These are phyloP conservation scores for Schmidtea mediterranea DNA, from an alignment of 1,140 invertebrate species.

Conservation along the genomic window DNA sequence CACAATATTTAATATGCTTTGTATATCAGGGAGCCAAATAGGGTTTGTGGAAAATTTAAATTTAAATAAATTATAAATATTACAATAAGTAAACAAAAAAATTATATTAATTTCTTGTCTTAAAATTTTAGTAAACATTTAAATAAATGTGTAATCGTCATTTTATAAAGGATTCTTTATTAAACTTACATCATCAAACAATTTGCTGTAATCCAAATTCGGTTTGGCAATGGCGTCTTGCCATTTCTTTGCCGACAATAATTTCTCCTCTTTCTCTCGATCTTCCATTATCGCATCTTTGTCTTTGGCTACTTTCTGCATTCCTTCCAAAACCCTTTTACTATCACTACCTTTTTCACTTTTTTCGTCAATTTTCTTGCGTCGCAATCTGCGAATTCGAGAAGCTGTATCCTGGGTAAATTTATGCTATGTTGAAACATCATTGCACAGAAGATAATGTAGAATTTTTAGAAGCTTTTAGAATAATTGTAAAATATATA, in stretches of 20 bases:
- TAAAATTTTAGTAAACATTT: too few relatives aligned
- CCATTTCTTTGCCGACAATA: slow-evolving; percentile 21
- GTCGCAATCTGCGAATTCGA: slow-evolving; percentile 7
- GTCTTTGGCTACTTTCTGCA: slow-evolving; percentile 84
- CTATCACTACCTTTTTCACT: slow-evolving; percentile 2
- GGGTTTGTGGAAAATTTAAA: too few relatives aligned
- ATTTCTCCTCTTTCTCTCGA: slow-evolving; percentile 4
- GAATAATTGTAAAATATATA: too few relatives aligned
- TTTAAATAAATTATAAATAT: too few relatives aligned
- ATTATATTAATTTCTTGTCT: too few relatives aligned
- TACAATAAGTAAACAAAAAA: too few relatives aligned
- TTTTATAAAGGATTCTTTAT: background rate
- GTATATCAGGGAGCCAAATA: too few relatives aligned
- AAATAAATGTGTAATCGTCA: too few relatives aligned
- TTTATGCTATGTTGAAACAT: slow-evolving; percentile 7
- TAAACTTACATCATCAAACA: slow-evolving; percentile 62
- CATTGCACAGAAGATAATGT: slow-evolving; percentile 2
- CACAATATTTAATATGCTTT: too few relatives aligned
- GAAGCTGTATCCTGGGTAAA: slow-evolving; percentile 12
- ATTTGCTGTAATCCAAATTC: slow-evolving; percentile 85
- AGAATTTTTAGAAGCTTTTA: too few relatives aligned
- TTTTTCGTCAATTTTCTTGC: slow-evolving; percentile 3
- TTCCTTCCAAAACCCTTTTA: slow-evolving; percentile 33
- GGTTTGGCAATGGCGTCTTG: slow-evolving; percentile 67
- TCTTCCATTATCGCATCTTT: slow-evolving; percentile 28